Conservation (phyloP, 35 echinoderm and acorn worm genomes). For the Lytechinus pictus region DNA sequence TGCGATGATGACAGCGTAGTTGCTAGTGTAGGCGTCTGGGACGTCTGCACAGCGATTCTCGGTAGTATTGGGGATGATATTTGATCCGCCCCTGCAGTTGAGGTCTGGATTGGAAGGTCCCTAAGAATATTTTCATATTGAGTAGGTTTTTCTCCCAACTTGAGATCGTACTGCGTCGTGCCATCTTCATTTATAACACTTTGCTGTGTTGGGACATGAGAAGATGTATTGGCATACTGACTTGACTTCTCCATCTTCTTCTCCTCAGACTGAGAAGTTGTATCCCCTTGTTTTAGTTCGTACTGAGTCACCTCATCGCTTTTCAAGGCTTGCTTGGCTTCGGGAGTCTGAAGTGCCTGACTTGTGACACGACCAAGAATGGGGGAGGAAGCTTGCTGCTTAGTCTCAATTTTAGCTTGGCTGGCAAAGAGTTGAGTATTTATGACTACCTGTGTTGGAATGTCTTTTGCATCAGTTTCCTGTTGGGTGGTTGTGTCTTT, state of each 20-base stretch:
- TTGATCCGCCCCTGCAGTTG: neutral
- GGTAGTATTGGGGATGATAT: conserved; percentile 18
- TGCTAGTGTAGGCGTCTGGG: neutral
- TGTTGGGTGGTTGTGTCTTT: neutral
- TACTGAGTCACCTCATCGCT: neutral
- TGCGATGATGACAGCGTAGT: neutral
- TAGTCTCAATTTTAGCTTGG: neutral
- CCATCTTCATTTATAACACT: neutral
- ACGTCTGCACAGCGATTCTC: neutral
- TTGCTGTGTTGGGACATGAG: neutral
- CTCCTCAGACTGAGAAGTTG: neutral
- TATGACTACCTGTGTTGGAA: neutral
- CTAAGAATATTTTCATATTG: neutral
- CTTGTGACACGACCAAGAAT: neutral
- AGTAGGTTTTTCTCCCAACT: neutral
- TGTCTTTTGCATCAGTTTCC: neutral
- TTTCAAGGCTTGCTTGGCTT: neutral
- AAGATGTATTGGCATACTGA: neutral
- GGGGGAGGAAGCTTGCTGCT: neutral
- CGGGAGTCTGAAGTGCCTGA: neutral
- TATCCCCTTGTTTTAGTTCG: neutral
- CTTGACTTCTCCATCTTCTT: neutral
- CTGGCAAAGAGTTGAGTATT: neutral
- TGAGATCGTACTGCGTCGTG: neutral
- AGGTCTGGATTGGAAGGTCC: neutral